Evolutionary conservation across 2,797 vertebrate genomes (phyloP), one percentile per base, ranked within the genome.

Genomic region (Melanotaenia nigrans): DNA sequence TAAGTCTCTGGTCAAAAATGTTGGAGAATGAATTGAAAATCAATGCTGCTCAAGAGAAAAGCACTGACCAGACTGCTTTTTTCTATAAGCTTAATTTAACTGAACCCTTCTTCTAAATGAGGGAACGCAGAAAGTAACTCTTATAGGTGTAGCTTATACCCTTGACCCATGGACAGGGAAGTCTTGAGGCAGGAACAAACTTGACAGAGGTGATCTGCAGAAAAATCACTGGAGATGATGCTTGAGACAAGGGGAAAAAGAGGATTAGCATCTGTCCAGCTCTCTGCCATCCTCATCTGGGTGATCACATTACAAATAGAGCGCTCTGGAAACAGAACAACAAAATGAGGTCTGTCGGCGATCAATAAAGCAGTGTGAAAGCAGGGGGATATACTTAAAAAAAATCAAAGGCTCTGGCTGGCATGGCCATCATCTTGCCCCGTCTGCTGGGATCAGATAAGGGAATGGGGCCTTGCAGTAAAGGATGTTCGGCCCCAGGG

Each of bases 381-480:
- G 82, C 65, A 85, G 65, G 78, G 79, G 80, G 83, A 87, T 84
- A 78, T 82, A 70, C 77, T 84, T 90, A 81, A 79, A 75, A 83
- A 61, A 84, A 89, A 89, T 86, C 84, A 87, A 93, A 92, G 82
- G 73, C 81, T 68, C 59, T 59, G 66, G 85, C 85, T 91, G 93
- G 88, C 90, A 86, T 79, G 81, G 79, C 83, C 82, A 74, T 87
- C 82, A 88, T 89, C 83, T 83, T 54, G n/a, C 36, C 81, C 80
- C 66, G 78, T 91, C 89, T 92, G 90, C 82, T 90, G 83, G 88
- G 87, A 93, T 92, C 92, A 92, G 92, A 94, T 92, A 93, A 91
- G 87, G 68, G 75, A 87, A 85, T 55, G 38, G 54, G 78, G 81
- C 85, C 81, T 80, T 72, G 76, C 79, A 82, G 82, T 83, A 89